Base-by-base conservation (phyloP, 2,113 vertebrate species). In the Monopterus albus region DNA sequence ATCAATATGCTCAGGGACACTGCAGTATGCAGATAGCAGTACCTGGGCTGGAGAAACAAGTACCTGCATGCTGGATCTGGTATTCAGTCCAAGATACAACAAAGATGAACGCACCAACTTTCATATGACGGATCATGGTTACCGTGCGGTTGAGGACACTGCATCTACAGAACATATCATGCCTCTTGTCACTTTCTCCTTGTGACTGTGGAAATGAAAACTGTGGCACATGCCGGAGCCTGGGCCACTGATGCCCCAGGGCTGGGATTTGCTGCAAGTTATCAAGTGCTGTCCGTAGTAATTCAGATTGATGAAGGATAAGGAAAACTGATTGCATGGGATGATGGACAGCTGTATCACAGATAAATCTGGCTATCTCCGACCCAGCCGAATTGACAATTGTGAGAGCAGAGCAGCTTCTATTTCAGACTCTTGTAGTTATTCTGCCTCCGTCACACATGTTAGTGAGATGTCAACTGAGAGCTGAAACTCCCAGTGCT, bases 291-390 rank as follows among this genome's bases (percentile, higher is more conserved):
- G 83, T 85, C 83, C 57, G 59, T 68, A 64, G 78, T 88, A 87
- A 90, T 87, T 87, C 83, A 84, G 79, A 90, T 87, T 85, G 82
- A 91, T 88, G 81, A 77, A 55, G 83, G 81, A 90, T 89, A 84
- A 87, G 78, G 74, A 57, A 76, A 89, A 84, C 56, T 67, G 84
- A 91, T 89, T 74, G 78, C 78, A 61, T 47, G 57, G 84, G 76
- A 79, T 91, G 91, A 91, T 83, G 74, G 85, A 85, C 88, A 91
- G 88, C 85, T 86, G 86, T 84, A 83, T 88, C 82, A 58, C 57
- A 47, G 75, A 72, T 84, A 82, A 85, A 88, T 85, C 89, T 85
- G 68, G 68, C 81, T 75, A 74, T 89, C 86, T 83, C 36, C 46
- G 17, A 78, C 73, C 77, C 72, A 60, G 78, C 47, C 60, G 45